Evolutionary conservation across 2,797 vertebrate species (phyloP).

Genomic region (Microctenopoma stevenorrisi): DNA sequence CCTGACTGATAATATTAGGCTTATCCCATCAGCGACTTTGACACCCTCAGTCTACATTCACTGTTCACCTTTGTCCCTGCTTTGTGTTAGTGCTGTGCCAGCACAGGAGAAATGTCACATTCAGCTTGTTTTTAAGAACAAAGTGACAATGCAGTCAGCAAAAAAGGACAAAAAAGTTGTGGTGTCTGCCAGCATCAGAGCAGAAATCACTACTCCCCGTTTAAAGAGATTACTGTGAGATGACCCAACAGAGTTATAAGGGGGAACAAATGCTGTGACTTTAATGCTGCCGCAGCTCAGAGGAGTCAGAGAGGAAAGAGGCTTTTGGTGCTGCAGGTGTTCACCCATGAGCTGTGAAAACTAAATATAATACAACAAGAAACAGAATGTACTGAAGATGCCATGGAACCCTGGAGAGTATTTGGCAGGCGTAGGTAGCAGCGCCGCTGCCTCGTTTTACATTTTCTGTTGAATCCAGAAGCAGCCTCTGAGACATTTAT

Average conservation of each 20-base stretch:
- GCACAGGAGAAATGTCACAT: slow-evolving; percentile 35
- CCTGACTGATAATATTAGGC: slow-evolving; percentile 13
- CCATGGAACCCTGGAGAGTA: slow-evolving; percentile 29
- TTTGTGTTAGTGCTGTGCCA: slow-evolving; percentile 35
- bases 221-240: slow-evolving; percentile 14
- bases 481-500: no score
- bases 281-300: slow-evolving; percentile 17
- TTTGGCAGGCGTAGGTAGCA: slow-evolving; percentile 22
- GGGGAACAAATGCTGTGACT: slow-evolving; percentile 32
- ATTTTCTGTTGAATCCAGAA: background rate
- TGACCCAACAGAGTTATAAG: slow-evolving; percentile 21
- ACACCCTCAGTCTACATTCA: slow-evolving; percentile 13
- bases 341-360: slow-evolving; percentile 33
- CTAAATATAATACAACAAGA: slow-evolving; percentile 38
- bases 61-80: slow-evolving; percentile 16
- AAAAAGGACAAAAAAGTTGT: background rate
- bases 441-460: slow-evolving; percentile 10
- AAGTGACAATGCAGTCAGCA: slow-evolving; percentile 40
- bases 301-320: slow-evolving; percentile 11
- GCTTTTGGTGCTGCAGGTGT: slow-evolving; percentile 18
- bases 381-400: slow-evolving; percentile 35
- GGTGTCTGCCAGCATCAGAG: slow-evolving; percentile 2
- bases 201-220: slow-evolving; percentile 19
- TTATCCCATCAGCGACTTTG: slow-evolving; percentile 31
- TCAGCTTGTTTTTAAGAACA: slow-evolving; percentile 30